Evolutionary conservation across 2,797 vertebrate species (phyloP).

Genomic region (Enteromius argenteus): DNA sequence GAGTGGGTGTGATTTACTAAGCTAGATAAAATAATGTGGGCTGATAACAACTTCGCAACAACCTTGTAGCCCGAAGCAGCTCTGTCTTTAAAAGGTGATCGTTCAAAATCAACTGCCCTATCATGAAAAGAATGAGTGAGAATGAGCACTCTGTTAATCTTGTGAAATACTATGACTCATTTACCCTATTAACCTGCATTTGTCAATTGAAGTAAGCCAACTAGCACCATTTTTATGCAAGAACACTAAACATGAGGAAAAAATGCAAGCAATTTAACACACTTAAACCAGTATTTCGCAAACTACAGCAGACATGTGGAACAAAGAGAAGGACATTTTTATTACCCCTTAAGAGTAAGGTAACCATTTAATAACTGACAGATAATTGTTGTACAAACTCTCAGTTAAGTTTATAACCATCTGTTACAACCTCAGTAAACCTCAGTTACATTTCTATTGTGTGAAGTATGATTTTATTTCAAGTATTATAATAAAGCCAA

Average conservation of each 20-base stretch:
- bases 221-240: neutral
- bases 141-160: neutral
- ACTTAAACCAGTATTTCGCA: neutral
- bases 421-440: too few relatives aligned
- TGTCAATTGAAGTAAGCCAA: neutral
- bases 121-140: neutral
- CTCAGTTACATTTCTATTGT: neutral
- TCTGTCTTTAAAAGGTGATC: neutral
- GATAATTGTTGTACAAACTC: neutral
- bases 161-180: neutral
- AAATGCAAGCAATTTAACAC: neutral
- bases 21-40: neutral
- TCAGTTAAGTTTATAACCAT: constrained; percentile 50
- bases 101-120: neutral
- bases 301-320: neutral
- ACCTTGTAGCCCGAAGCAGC: neutral
- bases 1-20: neutral
- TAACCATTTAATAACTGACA: neutral
- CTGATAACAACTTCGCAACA: neutral
- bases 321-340: neutral
- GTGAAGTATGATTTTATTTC: neutral
- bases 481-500: neutral
- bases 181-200: neutral
- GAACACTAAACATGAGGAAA: neutral
- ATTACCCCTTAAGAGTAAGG: neutral